Conservation (phyloP, 2,113 vertebrate genomes). For the Pelusios castaneus region DNA sequence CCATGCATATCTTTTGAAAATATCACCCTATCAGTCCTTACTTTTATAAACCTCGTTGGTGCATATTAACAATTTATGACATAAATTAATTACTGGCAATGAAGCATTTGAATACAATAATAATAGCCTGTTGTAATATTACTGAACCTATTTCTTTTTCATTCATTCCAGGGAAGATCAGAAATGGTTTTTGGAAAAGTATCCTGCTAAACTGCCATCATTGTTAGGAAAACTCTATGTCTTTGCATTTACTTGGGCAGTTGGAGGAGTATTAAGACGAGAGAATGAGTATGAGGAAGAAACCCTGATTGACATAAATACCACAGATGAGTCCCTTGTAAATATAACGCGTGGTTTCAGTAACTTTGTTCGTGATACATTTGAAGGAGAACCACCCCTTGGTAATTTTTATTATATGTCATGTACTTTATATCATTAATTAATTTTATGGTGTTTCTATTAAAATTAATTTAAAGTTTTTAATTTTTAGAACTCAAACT, state of each 20-base stretch:
- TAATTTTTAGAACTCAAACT: not conserved
- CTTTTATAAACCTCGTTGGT: not conserved
- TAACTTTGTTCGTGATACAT: conserved; percentile 55
- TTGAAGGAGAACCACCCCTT: conserved; percentile 52
- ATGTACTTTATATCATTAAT: not conserved
- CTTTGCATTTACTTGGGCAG: conserved; percentile 72
- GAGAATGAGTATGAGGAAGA: conserved; percentile 66
- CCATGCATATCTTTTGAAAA: not conserved
- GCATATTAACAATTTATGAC: not conserved
- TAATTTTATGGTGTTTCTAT: not conserved
- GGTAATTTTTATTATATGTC: conserved; percentile 26
- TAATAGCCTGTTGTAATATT: not conserved
- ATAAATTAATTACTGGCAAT: not conserved
- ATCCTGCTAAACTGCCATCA: conserved; percentile 45
- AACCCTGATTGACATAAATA: conserved; percentile 17
- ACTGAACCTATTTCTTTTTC: not conserved
- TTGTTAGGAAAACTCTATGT: conserved; percentile 62
- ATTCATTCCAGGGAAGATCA: not conserved
- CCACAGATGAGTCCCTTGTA: conserved; percentile 1
- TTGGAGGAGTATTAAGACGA: conserved; percentile 61
- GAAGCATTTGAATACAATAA: not conserved
- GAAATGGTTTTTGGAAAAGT: conserved; percentile 56
- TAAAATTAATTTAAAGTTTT: not conserved
- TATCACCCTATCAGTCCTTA: not conserved
- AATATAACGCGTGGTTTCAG: conserved; percentile 63